Evolutionary conservation across 1,140 invertebrate genomes (phyloP), one percentile per base, ranked within the genome.

Genomic region (Idris sp.): DNA sequence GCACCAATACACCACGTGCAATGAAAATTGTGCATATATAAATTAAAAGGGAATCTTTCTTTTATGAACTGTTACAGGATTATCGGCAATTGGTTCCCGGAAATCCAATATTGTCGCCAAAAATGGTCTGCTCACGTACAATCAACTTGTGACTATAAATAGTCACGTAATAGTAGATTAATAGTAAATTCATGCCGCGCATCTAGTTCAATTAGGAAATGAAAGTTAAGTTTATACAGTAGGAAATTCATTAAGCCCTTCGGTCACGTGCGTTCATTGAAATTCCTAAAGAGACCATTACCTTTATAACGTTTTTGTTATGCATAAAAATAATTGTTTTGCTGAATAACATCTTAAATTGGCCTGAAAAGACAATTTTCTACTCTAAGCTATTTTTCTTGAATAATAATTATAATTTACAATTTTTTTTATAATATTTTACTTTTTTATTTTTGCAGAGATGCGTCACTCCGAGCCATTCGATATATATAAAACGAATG

Each of bases 181-280:
- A 51, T 54, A 53, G 33, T 2, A 15, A 51, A 74, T 65, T 74
- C 72, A 10, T 36, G 30, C 19, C 28, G 48, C 8, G 62, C 41
- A 40, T 38, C n/a, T 56, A 7, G 38, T 56, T 74, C 72, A 68
- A 74, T 74, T 74, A 74, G 72, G 72, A 68, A 74, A 68, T 68
- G 62, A 74, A 74, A 74, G 72, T 68, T 68, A 43, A 62, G 13
- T 11, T 13, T 38, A 68, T 62, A 36, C 56, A 74, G 56, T 31
- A 68, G 62, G 72, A 74, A 74, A 68, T 68, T 62, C 72, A 74
- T 74, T 74, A 74, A 26, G 62, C 72, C 62, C 72, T 74, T 74
- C 31, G 62, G 48, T 67, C 72, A 68, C 72, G 72, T 68, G 72
- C 56, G n/a, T 25, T 26, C 26, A 44, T 16, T 46, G 31, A 35